Base-by-base conservation (phyloP, 1,140 invertebrate genomes). In the Elymnias hypermnestra region DNA sequence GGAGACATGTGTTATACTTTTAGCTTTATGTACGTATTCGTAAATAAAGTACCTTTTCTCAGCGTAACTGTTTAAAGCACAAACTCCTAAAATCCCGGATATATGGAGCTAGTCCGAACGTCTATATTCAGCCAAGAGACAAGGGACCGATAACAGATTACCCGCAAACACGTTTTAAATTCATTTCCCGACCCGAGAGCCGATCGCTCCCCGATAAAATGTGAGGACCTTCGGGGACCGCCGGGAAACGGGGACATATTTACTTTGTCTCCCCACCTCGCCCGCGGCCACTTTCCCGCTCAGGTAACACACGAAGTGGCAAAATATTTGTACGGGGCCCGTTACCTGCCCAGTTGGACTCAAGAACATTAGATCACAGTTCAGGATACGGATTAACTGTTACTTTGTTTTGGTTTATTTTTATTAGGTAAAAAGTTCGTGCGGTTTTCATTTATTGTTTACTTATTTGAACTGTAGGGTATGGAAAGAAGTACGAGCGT, bases 91-190 rank as follows among this genome's bases (percentile, higher is more conserved):
- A 81, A 75, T 77, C 73, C 67, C 65, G 35, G 49, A 69, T 61
- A 76, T 65, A 69, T 72, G 75, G 62, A 57, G 51, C 53, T 49
- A 51, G 61, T 65, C 62, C 62, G 67, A 74, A 85, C 67, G 77
- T 78, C 78, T 85, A 82, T 82, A 83, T 83, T 82, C 74, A 57
- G 61, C 68, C 58, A 59, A 72, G 75, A 83, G 73, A 83, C 78
- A 83, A 79, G 82, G 78, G 82, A 83, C 82, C 78, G 82, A 85
- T 85, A 83, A 85, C 78, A 85, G 82, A 85, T 85, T 85, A 85
- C 82, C 82, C 82, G 71, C 82, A 85, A 83, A 85, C 82, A 85
- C 78, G 78, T 82, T 83, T 85, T 83, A 85, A 85, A 85, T 85
- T 85, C 81, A 85, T 85, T 85, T 83, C 76, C 81, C 78, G 78